phyloP scores from a whole-genome alignment of 2,888 invertebrate genomes.

The Dasypolia templi region DNA sequence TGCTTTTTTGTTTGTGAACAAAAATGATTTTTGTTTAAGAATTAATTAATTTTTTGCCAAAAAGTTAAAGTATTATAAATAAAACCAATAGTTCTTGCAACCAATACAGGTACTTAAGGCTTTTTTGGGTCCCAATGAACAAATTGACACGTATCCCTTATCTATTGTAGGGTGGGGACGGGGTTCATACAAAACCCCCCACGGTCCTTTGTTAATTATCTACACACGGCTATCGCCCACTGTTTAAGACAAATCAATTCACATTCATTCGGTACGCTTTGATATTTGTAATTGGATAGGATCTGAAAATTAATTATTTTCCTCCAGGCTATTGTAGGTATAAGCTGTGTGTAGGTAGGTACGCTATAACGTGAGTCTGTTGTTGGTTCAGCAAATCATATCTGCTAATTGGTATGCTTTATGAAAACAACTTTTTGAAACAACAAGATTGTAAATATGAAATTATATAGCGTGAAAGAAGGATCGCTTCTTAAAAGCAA shows the following conservation, averaged over 20 bases:
- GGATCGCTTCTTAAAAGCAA: neutral
- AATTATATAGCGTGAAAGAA: neutral
- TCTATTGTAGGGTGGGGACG: no score
- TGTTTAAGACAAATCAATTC: slow-evolving; percentile 61
- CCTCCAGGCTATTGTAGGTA: slow-evolving; percentile 36
- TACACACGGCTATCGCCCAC: slow-evolving; percentile 19
- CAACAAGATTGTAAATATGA: slow-evolving; percentile 6
- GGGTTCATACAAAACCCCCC: no score
- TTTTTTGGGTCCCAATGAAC: no score
- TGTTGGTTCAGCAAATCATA: slow-evolving; percentile 21
- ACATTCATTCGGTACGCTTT: slow-evolving; percentile 52
- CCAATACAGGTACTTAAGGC: no score
- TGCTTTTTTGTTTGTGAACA: no score
- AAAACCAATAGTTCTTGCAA: no score
- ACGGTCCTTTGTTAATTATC: slow-evolving; percentile 55
- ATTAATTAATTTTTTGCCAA: no score
- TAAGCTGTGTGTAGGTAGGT: neutral
- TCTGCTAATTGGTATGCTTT: slow-evolving; percentile 25
- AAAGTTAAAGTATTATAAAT: no score
- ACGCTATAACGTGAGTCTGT: neutral
- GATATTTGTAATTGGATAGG: slow-evolving; percentile 47
- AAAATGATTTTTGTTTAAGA: no score
- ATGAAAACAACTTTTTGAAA: slow-evolving; percentile 21
- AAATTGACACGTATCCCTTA: no score
- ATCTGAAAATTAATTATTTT: slow-evolving; percentile 54